These are phyloP conservation scores for Ametastegia equiseti DNA, from an alignment of 2,888 invertebrate species.

Conservation along the genomic window DNA sequence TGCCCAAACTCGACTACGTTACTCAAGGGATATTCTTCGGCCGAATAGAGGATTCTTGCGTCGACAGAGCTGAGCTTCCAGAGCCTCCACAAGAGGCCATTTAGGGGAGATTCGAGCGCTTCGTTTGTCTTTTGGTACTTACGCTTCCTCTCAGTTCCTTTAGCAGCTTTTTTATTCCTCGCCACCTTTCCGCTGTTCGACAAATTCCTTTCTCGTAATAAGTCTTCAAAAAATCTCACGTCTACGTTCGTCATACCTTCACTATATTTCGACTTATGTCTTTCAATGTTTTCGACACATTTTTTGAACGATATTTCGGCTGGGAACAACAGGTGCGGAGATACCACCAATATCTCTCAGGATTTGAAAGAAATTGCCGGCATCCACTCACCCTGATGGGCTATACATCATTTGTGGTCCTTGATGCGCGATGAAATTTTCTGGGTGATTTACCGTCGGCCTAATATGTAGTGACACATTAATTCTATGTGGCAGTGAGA, in stretches of 20 bases:
- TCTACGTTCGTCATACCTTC: neutral
- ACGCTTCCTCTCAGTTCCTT: constrained; percentile 23
- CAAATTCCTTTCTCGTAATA: neutral
- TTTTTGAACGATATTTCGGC: neutral
- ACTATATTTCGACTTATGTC: neutral
- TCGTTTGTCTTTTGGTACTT: constrained; percentile 40
- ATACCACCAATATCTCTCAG: neutral
- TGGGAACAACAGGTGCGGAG: neutral
- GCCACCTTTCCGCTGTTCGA: neutral
- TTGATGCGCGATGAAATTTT: neutral
- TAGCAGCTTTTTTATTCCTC: neutral
- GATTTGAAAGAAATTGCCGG: neutral
- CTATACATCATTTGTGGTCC: neutral
- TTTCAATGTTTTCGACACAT: neutral
- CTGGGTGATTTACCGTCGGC: neutral
- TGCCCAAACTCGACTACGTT: neutral
- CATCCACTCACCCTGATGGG: neutral
- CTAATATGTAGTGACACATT: neutral
- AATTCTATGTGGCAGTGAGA: neutral
- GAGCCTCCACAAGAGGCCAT: constrained; percentile 25
- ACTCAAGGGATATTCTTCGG: neutral
- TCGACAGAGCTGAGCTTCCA: constrained; percentile 11
- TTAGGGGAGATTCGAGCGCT: constrained; percentile 31
- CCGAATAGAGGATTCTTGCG: constrained; percentile 15
- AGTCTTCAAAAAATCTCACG: neutral